Evolutionary conservation across 1,140 invertebrate genomes (phyloP).

Genomic region (Cotesia vestalis): DNA sequence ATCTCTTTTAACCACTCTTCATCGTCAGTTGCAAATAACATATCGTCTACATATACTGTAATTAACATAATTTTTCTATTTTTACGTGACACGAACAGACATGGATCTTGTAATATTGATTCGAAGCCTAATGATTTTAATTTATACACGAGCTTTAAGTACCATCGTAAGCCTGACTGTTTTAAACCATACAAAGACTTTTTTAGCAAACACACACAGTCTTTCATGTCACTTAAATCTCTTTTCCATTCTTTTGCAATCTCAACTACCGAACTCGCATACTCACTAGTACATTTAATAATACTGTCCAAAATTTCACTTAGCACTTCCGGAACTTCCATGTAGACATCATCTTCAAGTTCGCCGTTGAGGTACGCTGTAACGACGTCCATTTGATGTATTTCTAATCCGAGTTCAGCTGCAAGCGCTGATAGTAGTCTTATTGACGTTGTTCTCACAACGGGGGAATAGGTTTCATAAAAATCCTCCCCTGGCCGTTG

Average conservation of each 20-base stretch:
- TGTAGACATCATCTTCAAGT: constrained; percentile 39
- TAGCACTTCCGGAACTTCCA: constrained; percentile 39
- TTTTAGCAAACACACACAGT: constrained; percentile 7
- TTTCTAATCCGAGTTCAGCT: constrained; percentile 32
- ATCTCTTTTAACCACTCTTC: constrained; percentile 11
- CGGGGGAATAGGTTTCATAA: constrained; percentile 47
- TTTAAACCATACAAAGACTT: constrained; percentile 17
- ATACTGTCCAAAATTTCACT: constrained; percentile 6
- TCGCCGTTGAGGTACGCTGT: constrained; percentile 40
- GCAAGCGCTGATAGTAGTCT: constrained; percentile 36
- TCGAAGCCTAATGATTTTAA: neutral
- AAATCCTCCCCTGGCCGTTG: constrained; percentile 47
- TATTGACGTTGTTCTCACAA: constrained; percentile 39
- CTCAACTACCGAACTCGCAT: neutral
- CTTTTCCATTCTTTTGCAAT: constrained; percentile 1
- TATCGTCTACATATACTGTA: constrained; percentile 37
- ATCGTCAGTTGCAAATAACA: constrained; percentile 29
- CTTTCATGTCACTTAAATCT: constrained; percentile 6
- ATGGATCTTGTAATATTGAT: neutral
- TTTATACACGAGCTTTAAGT: constrained; percentile 15
- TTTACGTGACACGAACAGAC: constrained; percentile 19
- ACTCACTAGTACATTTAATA: neutral
- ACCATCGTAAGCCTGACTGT: constrained; percentile 31
- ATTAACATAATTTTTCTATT: constrained; percentile 11
- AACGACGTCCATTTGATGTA: constrained; percentile 48